phyloP scores from a whole-genome alignment of 35 echinoderm and acorn worm genomes.

The Lytechinus variegatus region DNA sequence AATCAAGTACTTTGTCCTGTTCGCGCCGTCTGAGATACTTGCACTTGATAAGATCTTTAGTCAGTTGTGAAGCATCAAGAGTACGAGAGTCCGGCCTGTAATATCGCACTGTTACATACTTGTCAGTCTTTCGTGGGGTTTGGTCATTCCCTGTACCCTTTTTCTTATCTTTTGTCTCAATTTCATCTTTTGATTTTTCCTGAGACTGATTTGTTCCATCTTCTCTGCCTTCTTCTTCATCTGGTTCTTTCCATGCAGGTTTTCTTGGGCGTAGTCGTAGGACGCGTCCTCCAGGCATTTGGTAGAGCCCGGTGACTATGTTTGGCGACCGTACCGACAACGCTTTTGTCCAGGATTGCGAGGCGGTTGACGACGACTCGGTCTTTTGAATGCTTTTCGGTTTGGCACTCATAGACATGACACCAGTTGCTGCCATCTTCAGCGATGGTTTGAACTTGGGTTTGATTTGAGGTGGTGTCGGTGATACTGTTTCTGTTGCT shows the following conservation, averaged over 20 bases:
- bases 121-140: neutral
- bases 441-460: conserved; percentile 51
- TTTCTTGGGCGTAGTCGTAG: conserved; percentile 56
- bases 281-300: conserved; percentile 48
- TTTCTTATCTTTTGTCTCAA: neutral
- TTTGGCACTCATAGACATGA: conserved; percentile 54
- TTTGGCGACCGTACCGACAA: neutral
- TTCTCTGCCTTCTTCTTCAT: neutral
- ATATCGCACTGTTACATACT: neutral
- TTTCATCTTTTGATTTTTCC: neutral
- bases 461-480: neutral
- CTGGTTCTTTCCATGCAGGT: conserved; percentile 52
- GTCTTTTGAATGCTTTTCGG: neutral
- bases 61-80: conserved; percentile 39
- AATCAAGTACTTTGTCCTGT: conserved; percentile 42
- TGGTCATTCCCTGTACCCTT: neutral
- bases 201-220: neutral
- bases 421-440: conserved; percentile 63
- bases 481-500: neutral
- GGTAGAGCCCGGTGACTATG: neutral
- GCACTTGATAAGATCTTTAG: conserved; percentile 61
- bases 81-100: conserved; percentile 6
- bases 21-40: conserved; percentile 33
- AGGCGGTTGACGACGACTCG: neutral
- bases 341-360: conserved; percentile 12